phyloP scores from a whole-genome alignment of 2,113 vertebrate genomes.

The Litocranius walleri region DNA sequence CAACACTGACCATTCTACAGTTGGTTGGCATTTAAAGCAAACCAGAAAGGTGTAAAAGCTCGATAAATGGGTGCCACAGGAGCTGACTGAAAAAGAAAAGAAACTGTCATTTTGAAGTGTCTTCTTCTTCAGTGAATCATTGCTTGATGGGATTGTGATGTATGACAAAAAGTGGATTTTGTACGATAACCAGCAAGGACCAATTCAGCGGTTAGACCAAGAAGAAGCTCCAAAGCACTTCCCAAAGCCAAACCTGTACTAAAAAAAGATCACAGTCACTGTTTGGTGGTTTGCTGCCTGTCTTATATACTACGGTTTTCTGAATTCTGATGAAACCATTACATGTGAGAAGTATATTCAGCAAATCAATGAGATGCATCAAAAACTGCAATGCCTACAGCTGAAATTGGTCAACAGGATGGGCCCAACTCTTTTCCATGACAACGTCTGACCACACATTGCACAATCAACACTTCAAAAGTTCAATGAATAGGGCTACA shows the following conservation, averaged over 20 bases:
- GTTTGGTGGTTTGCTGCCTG: neutral
- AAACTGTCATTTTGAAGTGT: neutral
- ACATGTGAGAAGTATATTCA: neutral
- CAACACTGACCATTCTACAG: neutral
- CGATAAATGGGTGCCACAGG: neutral
- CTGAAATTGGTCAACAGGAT: neutral
- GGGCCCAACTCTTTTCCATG: neutral
- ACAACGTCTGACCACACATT: accelerated
- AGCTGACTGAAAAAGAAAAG: neutral
- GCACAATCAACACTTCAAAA: neutral
- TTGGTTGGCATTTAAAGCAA: neutral
- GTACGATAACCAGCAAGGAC: neutral
- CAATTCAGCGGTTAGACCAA: neutral
- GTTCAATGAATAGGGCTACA: neutral
- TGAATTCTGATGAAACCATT: neutral
- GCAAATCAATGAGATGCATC: neutral
- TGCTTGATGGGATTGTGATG: neutral
- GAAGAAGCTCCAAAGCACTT: neutral
- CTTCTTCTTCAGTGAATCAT: neutral
- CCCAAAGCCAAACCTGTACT: neutral
- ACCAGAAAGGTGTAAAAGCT: neutral
- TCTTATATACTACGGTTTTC: neutral
- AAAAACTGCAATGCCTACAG: neutral
- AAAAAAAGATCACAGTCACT: neutral
- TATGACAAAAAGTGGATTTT: neutral